These are phyloP conservation scores for Chrysolophus pictus DNA, from an alignment of 2,797 vertebrate genomes.

Conservation along the genomic window DNA sequence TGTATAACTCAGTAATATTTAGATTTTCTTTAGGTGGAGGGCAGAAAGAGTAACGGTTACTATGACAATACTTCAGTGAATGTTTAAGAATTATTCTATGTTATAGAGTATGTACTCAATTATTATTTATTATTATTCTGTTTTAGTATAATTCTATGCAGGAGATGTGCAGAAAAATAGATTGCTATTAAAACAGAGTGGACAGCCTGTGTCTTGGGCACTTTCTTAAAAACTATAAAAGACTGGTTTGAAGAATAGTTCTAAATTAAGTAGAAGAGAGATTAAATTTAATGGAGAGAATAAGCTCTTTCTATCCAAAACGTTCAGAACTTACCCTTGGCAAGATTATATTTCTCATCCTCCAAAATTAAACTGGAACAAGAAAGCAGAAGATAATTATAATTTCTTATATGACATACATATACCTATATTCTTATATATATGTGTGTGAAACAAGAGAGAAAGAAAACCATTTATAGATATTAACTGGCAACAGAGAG, in stretches of 20 bases:
- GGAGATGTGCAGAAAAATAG: not conserved
- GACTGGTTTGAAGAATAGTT: accelerated
- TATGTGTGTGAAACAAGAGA: not conserved
- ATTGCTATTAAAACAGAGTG: not conserved
- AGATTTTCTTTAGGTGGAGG: not conserved
- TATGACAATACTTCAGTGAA: not conserved
- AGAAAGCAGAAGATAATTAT: accelerated
- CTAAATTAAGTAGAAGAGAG: not conserved
- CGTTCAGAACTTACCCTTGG: not conserved
- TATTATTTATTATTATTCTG: not conserved
- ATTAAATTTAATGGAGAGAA: not conserved
- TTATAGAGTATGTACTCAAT: not conserved
- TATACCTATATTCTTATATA: not conserved
- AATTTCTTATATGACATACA: not conserved
- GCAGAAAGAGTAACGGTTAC: not conserved
- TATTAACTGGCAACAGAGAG: not conserved
- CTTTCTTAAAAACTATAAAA: not conserved
- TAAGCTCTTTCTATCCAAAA: not conserved
- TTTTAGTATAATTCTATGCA: not conserved
- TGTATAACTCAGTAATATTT: not conserved
- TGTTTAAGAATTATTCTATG: not conserved
- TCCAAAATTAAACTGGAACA: not conserved
- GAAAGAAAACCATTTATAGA: not conserved
- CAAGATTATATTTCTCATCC: not conserved
- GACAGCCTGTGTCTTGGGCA: accelerated